Conservation (phyloP, 2,113 vertebrate species). For the Pangasianodon hypophthalmus region DNA sequence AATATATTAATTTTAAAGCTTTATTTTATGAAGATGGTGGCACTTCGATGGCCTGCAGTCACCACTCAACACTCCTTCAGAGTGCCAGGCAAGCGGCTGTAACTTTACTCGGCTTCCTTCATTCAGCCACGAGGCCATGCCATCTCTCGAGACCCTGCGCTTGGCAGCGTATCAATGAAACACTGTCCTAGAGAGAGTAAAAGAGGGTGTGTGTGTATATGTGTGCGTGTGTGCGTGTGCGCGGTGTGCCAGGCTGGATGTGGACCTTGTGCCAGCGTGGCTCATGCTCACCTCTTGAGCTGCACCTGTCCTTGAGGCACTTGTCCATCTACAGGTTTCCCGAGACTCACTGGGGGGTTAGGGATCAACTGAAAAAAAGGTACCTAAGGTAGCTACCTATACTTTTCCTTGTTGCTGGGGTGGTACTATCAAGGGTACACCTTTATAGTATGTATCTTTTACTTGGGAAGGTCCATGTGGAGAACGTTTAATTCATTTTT, state of each 20-base stretch:
- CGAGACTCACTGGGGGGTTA: neutral
- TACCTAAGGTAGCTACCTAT: neutral
- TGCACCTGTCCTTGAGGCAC: slow-evolving; percentile 37
- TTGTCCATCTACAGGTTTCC: slow-evolving; percentile 25
- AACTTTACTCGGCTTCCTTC: slow-evolving; percentile 40
- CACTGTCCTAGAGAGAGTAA: slow-evolving; percentile 25
- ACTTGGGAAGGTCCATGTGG: neutral
- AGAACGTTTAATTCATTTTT: neutral
- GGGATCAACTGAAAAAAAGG: neutral
- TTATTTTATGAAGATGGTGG: neutral
- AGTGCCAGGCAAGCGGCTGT: slow-evolving; percentile 39
- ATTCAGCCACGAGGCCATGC: slow-evolving; percentile 34
- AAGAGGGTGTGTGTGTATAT: neutral
- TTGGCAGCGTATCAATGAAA: slow-evolving; percentile 48
- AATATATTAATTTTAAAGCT: neutral
- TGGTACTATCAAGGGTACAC: neutral
- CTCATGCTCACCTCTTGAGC: slow-evolving; percentile 39
- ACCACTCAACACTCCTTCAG: slow-evolving; percentile 17
- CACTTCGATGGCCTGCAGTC: slow-evolving; percentile 10
- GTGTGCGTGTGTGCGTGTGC: neutral
- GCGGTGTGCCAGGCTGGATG: slow-evolving; percentile 14
- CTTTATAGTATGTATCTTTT: neutral
- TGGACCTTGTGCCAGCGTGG: slow-evolving; percentile 34
- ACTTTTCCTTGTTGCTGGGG: neutral
- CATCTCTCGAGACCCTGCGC: slow-evolving; percentile 39